These are phyloP conservation scores for Acronicta alni DNA, from an alignment of 2,888 invertebrate species.

Conservation along the genomic window DNA sequence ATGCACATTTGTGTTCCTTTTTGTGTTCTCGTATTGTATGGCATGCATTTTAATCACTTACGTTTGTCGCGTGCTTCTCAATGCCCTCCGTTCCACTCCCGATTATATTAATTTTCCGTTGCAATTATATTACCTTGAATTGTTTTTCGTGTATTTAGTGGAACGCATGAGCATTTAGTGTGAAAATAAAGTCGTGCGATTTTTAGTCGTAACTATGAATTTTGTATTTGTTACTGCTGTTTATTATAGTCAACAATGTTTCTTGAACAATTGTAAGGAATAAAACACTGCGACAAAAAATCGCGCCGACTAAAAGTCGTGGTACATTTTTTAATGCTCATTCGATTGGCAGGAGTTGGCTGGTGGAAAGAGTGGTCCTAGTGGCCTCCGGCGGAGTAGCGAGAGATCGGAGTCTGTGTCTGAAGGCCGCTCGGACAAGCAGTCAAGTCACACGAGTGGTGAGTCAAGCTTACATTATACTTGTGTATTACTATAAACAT, in stretches of 20 bases:
- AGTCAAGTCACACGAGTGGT: conserved; percentile 76
- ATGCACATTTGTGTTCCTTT: conserved; percentile 25
- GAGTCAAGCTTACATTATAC: conserved; percentile 49
- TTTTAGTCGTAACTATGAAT: conserved; percentile 36
- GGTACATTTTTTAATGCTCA: conserved; percentile 27
- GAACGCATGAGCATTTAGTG: conserved; percentile 53
- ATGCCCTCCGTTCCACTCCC: conserved; percentile 51
- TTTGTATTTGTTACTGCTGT: not conserved
- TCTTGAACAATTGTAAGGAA: not conserved
- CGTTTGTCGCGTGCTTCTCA: conserved; percentile 22
- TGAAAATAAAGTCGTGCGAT: conserved; percentile 24
- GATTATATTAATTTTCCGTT: conserved; percentile 4
- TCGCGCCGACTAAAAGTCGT: conserved; percentile 15
- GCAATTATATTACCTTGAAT: conserved; percentile 5
- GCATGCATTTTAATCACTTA: conserved; percentile 53
- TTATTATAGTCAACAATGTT: not conserved
- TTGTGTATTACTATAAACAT: too few species aligned
- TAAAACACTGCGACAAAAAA: conserved; percentile 21
- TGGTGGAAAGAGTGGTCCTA: conserved; percentile 79
- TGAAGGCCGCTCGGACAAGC: conserved; percentile 67
- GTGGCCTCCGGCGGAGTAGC: conserved; percentile 77
- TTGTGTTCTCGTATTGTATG: conserved; percentile 22
- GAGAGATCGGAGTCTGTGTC: conserved; percentile 71
- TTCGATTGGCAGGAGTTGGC: conserved; percentile 77
- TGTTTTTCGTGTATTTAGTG: conserved; percentile 36